phyloP scores from a whole-genome alignment of 2,888 invertebrate genomes.

The Frankliniella fusca region DNA sequence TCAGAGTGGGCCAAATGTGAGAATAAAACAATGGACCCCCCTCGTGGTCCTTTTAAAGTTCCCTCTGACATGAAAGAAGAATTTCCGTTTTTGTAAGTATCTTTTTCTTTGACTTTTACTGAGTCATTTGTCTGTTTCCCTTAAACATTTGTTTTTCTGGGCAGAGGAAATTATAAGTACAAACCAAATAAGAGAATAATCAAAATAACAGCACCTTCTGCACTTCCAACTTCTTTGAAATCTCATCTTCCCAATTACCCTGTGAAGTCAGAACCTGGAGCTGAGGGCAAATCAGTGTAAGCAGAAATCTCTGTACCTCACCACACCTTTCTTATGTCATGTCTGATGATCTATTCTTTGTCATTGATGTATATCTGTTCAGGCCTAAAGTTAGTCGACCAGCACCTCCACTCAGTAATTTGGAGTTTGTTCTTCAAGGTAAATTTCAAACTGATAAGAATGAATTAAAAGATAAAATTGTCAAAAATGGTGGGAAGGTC shows the following conservation, averaged over 20 bases:
- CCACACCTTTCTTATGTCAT: slow-evolving; percentile 22
- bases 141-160: slow-evolving; percentile 34
- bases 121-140: slow-evolving; percentile 29
- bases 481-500: slow-evolving; percentile 71
- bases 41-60: slow-evolving; percentile 64
- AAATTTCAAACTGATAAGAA: slow-evolving; percentile 56
- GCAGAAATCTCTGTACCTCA: slow-evolving; percentile 36
- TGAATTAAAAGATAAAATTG: slow-evolving; percentile 63
- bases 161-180: slow-evolving; percentile 56
- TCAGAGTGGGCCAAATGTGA: slow-evolving; percentile 90
- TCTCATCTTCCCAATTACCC: slow-evolving; percentile 5
- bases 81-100: slow-evolving; percentile 54
- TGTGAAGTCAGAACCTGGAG: slow-evolving; percentile 32
- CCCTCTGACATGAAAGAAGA: slow-evolving; percentile 58
- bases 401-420: slow-evolving; percentile 67
- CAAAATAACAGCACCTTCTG: slow-evolving; percentile 52
- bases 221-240: slow-evolving; percentile 39
- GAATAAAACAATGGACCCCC: slow-evolving; percentile 65
- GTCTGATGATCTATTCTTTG: slow-evolving; percentile 36
- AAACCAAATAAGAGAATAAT: slow-evolving; percentile 58
- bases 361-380: slow-evolving; percentile 37
- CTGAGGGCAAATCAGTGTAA: slow-evolving; percentile 41
- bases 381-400: slow-evolving; percentile 63
- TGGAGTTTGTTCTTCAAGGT: slow-evolving; percentile 70
- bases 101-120: slow-evolving; percentile 31